Conservation (phyloP, 2,797 vertebrate genomes). For the Chelidonichthys spinosus region DNA sequence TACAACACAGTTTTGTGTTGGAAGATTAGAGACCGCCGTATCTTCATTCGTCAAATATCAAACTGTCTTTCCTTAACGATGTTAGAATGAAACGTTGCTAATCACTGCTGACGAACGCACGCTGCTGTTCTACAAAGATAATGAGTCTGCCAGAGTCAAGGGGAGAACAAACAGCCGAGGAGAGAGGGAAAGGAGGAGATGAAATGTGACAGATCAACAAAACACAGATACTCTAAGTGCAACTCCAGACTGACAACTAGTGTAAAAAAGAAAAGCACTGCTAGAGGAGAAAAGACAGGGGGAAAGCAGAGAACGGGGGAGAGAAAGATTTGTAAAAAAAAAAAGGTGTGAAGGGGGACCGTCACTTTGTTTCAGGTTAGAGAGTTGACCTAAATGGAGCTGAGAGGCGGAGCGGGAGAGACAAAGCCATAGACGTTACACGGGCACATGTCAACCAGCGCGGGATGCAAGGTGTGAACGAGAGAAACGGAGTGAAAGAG, state of each 20-base stretch:
- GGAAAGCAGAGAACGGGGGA: slow-evolving; percentile 43
- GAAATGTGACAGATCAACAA: slow-evolving; percentile 72
- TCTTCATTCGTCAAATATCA: slow-evolving; percentile 81
- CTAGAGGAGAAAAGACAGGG: slow-evolving; percentile 50
- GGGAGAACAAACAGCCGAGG: slow-evolving; percentile 75
- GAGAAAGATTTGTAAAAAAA: slow-evolving; percentile 53
- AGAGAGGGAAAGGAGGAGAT: slow-evolving; percentile 58
- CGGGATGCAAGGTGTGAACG: slow-evolving; percentile 74
- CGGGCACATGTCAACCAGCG: slow-evolving; percentile 75
- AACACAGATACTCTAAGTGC: slow-evolving; percentile 61
- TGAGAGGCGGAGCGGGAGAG: slow-evolving; percentile 67
- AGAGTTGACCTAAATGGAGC: slow-evolving; percentile 78
- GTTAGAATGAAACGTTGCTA: slow-evolving; percentile 76
- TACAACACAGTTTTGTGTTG: slow-evolving; percentile 71
- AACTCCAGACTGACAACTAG: slow-evolving; percentile 61
- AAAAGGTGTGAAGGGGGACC: slow-evolving; percentile 39
- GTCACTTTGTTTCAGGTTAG: slow-evolving; percentile 73
- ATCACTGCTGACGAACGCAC: slow-evolving; percentile 80
- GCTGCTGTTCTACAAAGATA: slow-evolving; percentile 79
- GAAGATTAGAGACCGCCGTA: slow-evolving; percentile 78
- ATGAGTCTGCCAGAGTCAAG: slow-evolving; percentile 78
- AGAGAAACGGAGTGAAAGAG: slow-evolving; percentile 63
- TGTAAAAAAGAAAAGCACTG: slow-evolving; percentile 10
- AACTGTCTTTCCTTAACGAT: slow-evolving; percentile 76
- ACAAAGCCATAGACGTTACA: slow-evolving; percentile 70